Percentiles rank a stretch among this genome's conserved stretches.
Evolutionary conservation across 1,140 invertebrate species (phyloP).

Genomic region (Metopolophium dirhodum): DNA sequence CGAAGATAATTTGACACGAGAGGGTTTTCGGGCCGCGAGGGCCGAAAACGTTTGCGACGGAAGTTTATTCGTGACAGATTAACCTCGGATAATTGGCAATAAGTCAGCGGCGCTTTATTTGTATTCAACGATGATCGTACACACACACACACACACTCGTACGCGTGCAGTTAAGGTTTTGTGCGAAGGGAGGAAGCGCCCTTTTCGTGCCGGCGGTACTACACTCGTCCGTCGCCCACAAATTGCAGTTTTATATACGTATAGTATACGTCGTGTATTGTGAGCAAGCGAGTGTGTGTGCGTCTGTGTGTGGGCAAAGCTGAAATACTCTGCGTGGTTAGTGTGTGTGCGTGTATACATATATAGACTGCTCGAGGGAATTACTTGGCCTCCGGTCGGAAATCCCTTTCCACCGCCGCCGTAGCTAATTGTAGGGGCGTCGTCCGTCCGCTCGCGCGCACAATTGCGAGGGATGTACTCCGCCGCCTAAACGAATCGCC

Average conservation of each 20-base stretch:
- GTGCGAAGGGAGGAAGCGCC: neutral
- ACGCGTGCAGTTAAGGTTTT: neutral
- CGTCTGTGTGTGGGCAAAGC: neutral
- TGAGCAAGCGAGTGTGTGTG: neutral
- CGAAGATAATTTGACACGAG: constrained; percentile 40
- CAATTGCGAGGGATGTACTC: constrained; percentile 21
- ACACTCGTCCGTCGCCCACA: neutral
- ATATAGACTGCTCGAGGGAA: constrained; percentile 19
- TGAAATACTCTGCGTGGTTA: neutral
- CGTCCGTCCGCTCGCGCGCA: constrained; percentile 1
- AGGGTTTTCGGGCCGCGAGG: neutral
- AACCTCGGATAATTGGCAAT: constrained; percentile 53
- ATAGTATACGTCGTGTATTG: neutral
- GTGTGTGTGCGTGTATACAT: neutral
- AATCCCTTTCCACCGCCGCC: constrained; percentile 29
- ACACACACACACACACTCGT: neutral
- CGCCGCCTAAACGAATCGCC: too few relatives aligned
- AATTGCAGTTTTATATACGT: constrained; percentile 43
- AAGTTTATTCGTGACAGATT: constrained; percentile 55
- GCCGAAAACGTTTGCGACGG: constrained; percentile 23
- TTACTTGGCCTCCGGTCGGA: constrained; percentile 12
- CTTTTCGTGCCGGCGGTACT: neutral
- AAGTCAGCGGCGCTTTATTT: constrained; percentile 50
- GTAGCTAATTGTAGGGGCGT: constrained; percentile 51
- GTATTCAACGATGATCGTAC: constrained; percentile 45